phyloP scores from a whole-genome alignment of 2,797 vertebrate species.

The Arctocebus calabarensis region DNA sequence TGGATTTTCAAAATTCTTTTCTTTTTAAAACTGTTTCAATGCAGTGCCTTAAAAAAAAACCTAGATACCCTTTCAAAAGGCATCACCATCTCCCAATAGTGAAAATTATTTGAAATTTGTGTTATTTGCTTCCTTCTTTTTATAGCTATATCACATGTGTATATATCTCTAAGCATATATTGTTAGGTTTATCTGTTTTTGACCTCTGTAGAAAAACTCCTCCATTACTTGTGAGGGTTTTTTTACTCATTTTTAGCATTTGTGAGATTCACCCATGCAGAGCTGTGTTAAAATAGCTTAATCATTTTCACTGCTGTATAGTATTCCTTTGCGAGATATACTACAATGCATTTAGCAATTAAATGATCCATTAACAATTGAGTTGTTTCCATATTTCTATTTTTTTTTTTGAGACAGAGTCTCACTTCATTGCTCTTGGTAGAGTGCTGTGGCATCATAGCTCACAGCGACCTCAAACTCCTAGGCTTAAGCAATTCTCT shows the following conservation, averaged over 20 bases:
- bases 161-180: background rate
- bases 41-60: background rate
- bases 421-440: no score
- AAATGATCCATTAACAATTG: background rate
- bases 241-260: background rate
- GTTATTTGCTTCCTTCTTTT: background rate
- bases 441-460: no score
- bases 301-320: background rate
- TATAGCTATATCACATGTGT: background rate
- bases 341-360: background rate
- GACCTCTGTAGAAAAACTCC: background rate
- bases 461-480: no score
- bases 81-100: background rate
- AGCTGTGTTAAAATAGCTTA: background rate
- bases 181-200: background rate
- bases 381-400: background rate
- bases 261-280: background rate
- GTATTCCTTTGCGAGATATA: background rate
- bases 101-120: background rate
- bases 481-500: no score
- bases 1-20: conserved; percentile 39
- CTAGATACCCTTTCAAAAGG: background rate
- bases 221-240: background rate
- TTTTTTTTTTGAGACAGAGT: no score
- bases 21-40: background rate